A percentile compares a stretch with the other conserved stretches of the same genome.
Conservation (phyloP, 2,113 vertebrate genomes). For the Pseudonaja textilis region DNA sequence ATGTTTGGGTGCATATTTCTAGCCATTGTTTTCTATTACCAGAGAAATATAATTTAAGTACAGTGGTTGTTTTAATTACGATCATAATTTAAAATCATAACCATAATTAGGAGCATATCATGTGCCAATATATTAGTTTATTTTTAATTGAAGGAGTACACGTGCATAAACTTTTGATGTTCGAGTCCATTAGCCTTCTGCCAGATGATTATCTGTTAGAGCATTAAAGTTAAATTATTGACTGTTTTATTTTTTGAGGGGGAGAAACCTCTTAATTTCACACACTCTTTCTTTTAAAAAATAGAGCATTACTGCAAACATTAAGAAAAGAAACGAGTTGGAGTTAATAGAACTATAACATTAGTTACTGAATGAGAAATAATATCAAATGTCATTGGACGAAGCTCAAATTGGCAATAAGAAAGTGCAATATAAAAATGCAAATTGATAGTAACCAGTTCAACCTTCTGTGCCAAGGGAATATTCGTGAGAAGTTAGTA, state of each 20-base stretch:
- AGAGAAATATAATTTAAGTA: slow-evolving; percentile 69
- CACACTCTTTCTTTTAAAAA: background rate
- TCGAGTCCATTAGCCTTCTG: background rate
- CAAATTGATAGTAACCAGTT: background rate
- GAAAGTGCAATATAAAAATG: background rate
- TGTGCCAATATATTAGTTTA: background rate
- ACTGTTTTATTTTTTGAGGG: background rate
- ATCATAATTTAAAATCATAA: slow-evolving; percentile 63
- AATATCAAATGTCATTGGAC: background rate
- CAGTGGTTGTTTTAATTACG: slow-evolving; percentile 32
- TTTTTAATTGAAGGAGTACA: background rate
- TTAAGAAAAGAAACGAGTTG: background rate
- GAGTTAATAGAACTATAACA: background rate
- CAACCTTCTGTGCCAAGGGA: background rate
- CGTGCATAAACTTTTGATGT: background rate
- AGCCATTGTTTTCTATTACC: slow-evolving; percentile 71
- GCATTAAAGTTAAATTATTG: background rate
- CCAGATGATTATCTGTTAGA: background rate
- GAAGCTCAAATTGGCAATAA: background rate
- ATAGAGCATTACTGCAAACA: background rate
- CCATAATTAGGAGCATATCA: slow-evolving; percentile 63
- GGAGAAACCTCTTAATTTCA: background rate
- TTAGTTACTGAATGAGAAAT: background rate
- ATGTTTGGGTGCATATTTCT: slow-evolving; percentile 62
- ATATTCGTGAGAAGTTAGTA: background rate